phyloP scores from a whole-genome alignment of 2,888 invertebrate species.

The Scaptomyza flava region DNA sequence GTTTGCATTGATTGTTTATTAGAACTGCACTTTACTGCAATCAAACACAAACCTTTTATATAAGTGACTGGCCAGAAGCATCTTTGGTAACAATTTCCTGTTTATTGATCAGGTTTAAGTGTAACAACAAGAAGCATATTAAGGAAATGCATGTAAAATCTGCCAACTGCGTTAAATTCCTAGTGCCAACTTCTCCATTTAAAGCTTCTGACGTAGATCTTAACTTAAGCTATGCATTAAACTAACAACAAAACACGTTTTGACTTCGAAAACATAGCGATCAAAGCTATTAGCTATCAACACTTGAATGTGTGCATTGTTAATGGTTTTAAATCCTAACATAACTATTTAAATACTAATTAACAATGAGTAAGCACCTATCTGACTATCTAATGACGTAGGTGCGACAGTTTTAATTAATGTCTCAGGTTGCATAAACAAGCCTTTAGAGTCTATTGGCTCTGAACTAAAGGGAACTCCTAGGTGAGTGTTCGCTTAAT shows the following conservation, averaged over 20 bases:
- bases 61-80: not conserved
- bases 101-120: constrained; percentile 14
- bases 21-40: constrained; percentile 16
- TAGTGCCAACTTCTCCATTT: not conserved
- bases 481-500: constrained; percentile 7
- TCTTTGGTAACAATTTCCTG: constrained; percentile 11
- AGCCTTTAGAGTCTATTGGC: not conserved
- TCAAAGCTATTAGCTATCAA: not conserved
- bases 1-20: not conserved
- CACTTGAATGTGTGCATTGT: constrained; percentile 4
- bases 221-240: not conserved
- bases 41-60: constrained; percentile 17
- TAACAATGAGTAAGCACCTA: constrained; percentile 5
- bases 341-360: constrained; percentile 24
- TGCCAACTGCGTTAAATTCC: not conserved
- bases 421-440: constrained; percentile 3
- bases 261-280: not conserved
- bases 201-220: constrained; percentile 11
- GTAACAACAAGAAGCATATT: not conserved
- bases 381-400: constrained; percentile 37
- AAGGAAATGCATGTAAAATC: not conserved
- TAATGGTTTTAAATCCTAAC: constrained; percentile 23
- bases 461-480: constrained; percentile 47
- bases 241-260: constrained; percentile 5
- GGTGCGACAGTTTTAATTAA: constrained; percentile 28